Evolutionary conservation across 2,888 invertebrate genomes (phyloP).

Genomic region (Adela reaumurella): DNA sequence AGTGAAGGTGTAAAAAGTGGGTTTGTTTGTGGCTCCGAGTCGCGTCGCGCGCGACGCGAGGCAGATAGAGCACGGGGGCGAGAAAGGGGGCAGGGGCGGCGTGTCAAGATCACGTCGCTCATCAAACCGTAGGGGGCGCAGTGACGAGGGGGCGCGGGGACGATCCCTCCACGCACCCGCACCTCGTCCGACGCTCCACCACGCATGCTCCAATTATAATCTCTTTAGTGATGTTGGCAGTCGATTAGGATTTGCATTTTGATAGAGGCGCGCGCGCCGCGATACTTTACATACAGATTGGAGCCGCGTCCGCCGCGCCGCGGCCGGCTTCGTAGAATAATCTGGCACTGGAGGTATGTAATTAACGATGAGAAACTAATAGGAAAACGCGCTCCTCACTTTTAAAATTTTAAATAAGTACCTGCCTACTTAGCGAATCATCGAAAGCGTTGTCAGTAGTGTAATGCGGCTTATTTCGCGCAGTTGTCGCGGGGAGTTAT

Average conservation of each 20-base stretch:
- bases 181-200: slow-evolving; percentile 24
- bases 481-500: too few relatives aligned
- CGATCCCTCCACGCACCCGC: slow-evolving; percentile 14
- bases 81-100: slow-evolving; percentile 17
- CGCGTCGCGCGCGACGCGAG: background rate
- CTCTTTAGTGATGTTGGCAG: slow-evolving; percentile 50
- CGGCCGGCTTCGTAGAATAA: too few relatives aligned
- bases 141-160: slow-evolving; percentile 30
- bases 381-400: too few relatives aligned
- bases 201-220: slow-evolving; percentile 58
- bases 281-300: background rate
- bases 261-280: background rate
- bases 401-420: too few relatives aligned
- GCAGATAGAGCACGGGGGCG: too few relatives aligned
- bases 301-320: background rate
- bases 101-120: slow-evolving; percentile 52
- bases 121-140: slow-evolving; percentile 39
- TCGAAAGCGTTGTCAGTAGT: too few relatives aligned
- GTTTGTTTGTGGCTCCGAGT: background rate
- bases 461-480: too few relatives aligned
- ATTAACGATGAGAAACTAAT: too few relatives aligned
- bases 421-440: too few relatives aligned
- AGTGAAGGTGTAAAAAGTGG: background rate
- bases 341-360: too few relatives aligned
- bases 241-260: slow-evolving; percentile 30